Conservation (phyloP, 2,888 invertebrate species). For the Lamproptera curius region DNA sequence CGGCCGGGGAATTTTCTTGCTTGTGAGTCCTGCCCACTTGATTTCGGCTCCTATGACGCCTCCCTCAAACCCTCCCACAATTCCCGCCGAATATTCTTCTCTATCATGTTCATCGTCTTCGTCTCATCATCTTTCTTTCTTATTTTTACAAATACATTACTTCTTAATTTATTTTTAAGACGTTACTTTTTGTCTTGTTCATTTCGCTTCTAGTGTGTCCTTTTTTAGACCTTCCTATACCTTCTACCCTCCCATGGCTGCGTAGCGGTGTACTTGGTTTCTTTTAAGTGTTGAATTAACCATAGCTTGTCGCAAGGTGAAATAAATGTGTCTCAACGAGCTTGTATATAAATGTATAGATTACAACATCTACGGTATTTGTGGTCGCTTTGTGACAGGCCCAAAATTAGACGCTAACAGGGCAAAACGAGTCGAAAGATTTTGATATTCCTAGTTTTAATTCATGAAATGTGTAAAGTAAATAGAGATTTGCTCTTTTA, state of each 20-base stretch:
- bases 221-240: slow-evolving; percentile 25
- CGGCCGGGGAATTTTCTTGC: slow-evolving; percentile 72
- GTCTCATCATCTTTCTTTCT: slow-evolving; percentile 20
- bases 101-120: too few relatives aligned
- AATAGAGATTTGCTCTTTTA: slow-evolving; percentile 69
- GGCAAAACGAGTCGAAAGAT: slow-evolving; percentile 47
- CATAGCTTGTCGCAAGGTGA: slow-evolving; percentile 74
- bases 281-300: slow-evolving; percentile 63
- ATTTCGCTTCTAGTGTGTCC: slow-evolving; percentile 23
- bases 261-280: slow-evolving; percentile 77
- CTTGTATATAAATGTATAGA: slow-evolving; percentile 27
- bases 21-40: slow-evolving; percentile 73
- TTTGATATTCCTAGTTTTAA: slow-evolving; percentile 37
- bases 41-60: slow-evolving; percentile 45
- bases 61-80: slow-evolving; percentile 21
- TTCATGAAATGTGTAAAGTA: slow-evolving; percentile 61
- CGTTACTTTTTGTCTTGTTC: slow-evolving; percentile 21
- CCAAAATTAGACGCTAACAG: slow-evolving; percentile 43
- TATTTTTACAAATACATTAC: slow-evolving; percentile 16
- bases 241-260: slow-evolving; percentile 51
- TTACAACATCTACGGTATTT: slow-evolving; percentile 35
- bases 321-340: slow-evolving; percentile 36
- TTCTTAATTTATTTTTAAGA: slow-evolving; percentile 16
- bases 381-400: slow-evolving; percentile 67
- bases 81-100: too few relatives aligned